Evolutionary conservation across 2,113 vertebrate genomes (phyloP).

Genomic region (Lycaon pictus): DNA sequence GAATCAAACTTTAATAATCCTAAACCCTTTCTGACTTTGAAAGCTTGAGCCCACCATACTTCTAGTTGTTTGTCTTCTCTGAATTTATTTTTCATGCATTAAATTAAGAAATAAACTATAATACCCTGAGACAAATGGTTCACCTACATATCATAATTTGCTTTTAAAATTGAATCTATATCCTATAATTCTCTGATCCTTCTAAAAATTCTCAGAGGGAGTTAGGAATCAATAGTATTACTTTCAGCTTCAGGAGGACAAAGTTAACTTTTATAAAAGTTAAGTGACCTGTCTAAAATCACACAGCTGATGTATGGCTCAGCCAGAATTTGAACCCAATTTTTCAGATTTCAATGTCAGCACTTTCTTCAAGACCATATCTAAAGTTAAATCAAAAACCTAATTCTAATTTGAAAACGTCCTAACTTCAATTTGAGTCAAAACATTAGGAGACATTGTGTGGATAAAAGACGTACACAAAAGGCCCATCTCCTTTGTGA

Average conservation of each 20-base stretch:
- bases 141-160: neutral
- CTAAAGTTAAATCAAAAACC: neutral
- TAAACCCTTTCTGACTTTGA: neutral
- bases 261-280: neutral
- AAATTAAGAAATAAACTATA: neutral
- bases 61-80: neutral
- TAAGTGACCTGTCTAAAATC: conserved; percentile 7
- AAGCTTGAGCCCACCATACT: neutral
- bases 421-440: neutral
- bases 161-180: conserved; percentile 54
- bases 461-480: neutral
- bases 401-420: conserved; percentile 35
- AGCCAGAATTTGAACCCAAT: neutral
- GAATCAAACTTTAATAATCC: neutral
- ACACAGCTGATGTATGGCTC: neutral
- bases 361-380: neutral
- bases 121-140: neutral
- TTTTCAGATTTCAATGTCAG: neutral
- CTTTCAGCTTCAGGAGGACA: neutral
- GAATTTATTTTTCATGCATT: neutral
- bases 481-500: neutral
- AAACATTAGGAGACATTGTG: neutral
- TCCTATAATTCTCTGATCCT: neutral
- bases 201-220: neutral
- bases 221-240: neutral